phyloP scores from a whole-genome alignment of 92 coral and sea anemone species.

The Hydrozoanthus gracilis region DNA sequence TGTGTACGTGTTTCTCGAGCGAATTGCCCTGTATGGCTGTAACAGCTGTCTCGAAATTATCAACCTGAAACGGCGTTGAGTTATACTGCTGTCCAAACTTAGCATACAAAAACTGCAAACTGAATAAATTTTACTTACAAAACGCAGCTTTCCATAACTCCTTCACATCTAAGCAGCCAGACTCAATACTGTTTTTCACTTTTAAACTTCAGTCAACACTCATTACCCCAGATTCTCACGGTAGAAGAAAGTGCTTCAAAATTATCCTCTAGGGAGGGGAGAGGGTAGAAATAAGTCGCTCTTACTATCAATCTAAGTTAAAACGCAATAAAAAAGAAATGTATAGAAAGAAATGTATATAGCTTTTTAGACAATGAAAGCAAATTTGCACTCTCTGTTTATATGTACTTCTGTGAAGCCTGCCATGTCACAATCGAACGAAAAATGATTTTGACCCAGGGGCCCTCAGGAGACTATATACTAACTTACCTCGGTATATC shows the following conservation, averaged over 20 bases:
- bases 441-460: too few species aligned
- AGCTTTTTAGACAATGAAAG: too few species aligned
- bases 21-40: background rate
- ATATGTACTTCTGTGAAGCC: too few species aligned
- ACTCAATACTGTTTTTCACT: background rate
- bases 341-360: background rate
- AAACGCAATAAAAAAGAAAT: background rate
- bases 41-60: background rate
- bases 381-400: too few species aligned
- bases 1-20: background rate
- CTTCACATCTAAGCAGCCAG: background rate
- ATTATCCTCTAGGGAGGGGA: background rate
- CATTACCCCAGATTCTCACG: background rate
- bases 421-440: too few species aligned
- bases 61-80: background rate
- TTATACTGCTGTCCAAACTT: background rate
- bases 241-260: background rate
- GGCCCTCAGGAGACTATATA: too few species aligned
- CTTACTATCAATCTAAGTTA: background rate
- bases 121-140: background rate
- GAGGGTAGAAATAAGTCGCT: background rate
- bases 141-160: background rate
- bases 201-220: background rate
- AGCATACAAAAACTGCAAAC: background rate
- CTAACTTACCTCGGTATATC: too few species aligned